These are phyloP conservation scores for Chloroceryle inda DNA, from an alignment of 2,797 vertebrate genomes.

Conservation along the genomic window DNA sequence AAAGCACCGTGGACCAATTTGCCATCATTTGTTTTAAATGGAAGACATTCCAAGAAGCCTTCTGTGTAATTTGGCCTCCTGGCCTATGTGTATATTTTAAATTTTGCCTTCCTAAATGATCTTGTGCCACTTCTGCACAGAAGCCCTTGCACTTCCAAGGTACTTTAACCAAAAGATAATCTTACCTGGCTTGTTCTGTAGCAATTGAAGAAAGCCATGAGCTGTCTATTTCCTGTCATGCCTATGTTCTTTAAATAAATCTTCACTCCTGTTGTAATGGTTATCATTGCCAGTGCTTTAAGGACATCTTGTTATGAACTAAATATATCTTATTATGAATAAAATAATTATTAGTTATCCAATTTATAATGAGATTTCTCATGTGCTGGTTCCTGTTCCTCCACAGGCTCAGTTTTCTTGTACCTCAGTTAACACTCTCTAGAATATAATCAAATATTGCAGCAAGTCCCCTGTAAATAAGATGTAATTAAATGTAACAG, in stretches of 20 bases:
- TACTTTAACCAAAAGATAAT: neutral
- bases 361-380: constrained; percentile 15
- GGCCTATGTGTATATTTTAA: neutral
- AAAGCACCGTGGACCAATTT: neutral
- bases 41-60: neutral
- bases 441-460: constrained; percentile 13
- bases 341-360: constrained; percentile 35
- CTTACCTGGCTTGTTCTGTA: neutral
- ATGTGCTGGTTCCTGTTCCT: neutral
- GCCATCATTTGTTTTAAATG: neutral
- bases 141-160: neutral
- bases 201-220: neutral
- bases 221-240: neutral
- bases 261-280: neutral
- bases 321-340: neutral
- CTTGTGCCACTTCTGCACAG: neutral
- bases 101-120: neutral
- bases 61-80: neutral
- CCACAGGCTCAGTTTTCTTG: neutral
- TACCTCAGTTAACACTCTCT: neutral
- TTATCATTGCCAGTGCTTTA: neutral
- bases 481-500: constrained; percentile 40
- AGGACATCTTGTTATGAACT: neutral
- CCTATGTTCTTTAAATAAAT: neutral
- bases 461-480: constrained; percentile 29